phyloP scores from a whole-genome alignment of 2,113 vertebrate genomes.

The Tursiops truncatus region DNA sequence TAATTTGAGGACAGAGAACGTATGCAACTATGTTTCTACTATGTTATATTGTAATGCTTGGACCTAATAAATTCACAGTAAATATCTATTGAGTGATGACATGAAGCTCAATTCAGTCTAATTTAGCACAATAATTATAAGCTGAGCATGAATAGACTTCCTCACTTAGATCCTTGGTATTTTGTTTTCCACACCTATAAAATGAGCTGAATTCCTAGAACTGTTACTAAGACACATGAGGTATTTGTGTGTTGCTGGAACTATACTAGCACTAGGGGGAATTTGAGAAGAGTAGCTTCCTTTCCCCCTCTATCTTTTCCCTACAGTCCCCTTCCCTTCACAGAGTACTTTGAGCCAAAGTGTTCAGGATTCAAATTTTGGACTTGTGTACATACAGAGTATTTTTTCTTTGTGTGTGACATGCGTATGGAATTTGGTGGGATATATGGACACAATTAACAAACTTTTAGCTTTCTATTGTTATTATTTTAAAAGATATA shows the following conservation, averaged over 20 bases:
- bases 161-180: not conserved
- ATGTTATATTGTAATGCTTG: not conserved
- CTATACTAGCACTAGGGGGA: not conserved
- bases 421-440: not conserved
- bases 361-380: not conserved
- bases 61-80: conserved; percentile 8
- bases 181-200: conserved; percentile 35
- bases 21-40: conserved; percentile 7
- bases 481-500: conserved; percentile 31
- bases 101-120: not conserved
- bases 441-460: not conserved
- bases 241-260: not conserved
- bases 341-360: not conserved
- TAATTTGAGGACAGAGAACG: not conserved
- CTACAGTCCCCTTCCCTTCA: not conserved
- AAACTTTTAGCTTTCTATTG: not conserved
- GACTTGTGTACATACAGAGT: not conserved
- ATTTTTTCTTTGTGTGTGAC: not conserved
- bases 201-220: not conserved
- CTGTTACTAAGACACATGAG: not conserved
- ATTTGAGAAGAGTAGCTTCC: not conserved
- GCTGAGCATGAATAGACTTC: not conserved
- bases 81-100: not conserved
- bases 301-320: not conserved
- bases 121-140: conserved; percentile 28